Conservation (phyloP, 2,113 vertebrate species). For the Columba janthina region DNA sequence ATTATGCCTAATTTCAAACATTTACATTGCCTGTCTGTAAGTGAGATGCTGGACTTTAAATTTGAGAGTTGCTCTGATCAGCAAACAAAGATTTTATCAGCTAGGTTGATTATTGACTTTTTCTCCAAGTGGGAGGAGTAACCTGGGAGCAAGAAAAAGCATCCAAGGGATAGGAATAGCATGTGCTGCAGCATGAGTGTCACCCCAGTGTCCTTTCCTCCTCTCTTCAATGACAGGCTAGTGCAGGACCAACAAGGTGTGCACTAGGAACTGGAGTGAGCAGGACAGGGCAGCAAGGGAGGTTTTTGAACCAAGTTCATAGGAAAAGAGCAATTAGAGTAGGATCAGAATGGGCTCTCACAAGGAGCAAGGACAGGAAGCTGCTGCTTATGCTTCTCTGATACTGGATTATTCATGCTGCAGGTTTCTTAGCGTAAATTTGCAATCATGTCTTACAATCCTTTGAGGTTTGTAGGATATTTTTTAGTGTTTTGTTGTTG, state of each 20-base stretch:
- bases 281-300: not conserved
- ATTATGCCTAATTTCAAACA: not conserved
- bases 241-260: not conserved
- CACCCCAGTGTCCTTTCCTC: not conserved
- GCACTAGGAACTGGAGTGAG: not conserved
- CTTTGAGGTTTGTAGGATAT: not conserved
- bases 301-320: not conserved
- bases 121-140: not conserved
- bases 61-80: not conserved
- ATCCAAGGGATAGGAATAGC: not conserved
- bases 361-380: not conserved
- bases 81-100: not conserved
- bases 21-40: not conserved
- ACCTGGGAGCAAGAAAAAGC: not conserved
- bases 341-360: accelerated
- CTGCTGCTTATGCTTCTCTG: not conserved
- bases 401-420: not conserved
- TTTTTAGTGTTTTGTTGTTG: not conserved
- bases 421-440: not conserved
- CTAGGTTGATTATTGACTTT: not conserved
- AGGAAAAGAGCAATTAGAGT: not conserved
- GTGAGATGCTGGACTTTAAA: not conserved
- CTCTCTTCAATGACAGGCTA: not conserved
- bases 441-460: not conserved
- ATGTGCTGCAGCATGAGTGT: not conserved